phyloP scores from a whole-genome alignment of 2,797 vertebrate genomes.

The Pangasius macronema region DNA sequence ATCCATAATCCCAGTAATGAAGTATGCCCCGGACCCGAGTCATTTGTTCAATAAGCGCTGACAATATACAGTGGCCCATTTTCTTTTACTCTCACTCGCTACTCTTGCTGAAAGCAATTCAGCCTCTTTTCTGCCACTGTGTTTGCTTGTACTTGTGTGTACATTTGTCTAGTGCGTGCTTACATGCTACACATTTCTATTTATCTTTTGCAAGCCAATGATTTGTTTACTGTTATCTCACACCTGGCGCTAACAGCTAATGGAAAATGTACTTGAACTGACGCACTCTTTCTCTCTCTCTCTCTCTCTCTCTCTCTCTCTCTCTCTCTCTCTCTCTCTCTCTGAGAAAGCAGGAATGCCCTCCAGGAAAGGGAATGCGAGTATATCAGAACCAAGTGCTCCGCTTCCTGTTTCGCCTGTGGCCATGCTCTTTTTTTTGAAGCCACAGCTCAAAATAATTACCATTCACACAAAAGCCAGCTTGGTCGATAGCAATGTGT shows the following conservation, averaged over 20 bases:
- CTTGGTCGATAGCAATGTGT: neutral
- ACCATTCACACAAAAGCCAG: slow-evolving; percentile 19
- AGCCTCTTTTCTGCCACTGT: slow-evolving; percentile 21
- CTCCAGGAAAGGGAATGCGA: slow-evolving; percentile 11
- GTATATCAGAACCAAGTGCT: slow-evolving; percentile 35
- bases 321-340: slow-evolving; percentile 15
- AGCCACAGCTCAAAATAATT: slow-evolving; percentile 33
- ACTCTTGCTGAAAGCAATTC: slow-evolving; percentile 27
- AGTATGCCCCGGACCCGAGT: slow-evolving; percentile 50
- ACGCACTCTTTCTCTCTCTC: slow-evolving; percentile 21
- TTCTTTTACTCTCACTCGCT: neutral
- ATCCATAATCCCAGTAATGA: slow-evolving; percentile 53
- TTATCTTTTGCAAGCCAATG: slow-evolving; percentile 21
- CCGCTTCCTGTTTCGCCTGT: slow-evolving; percentile 33
- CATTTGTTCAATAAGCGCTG: slow-evolving; percentile 54
- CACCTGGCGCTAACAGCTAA: slow-evolving; percentile 36
- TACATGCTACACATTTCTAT: neutral
- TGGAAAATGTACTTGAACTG: slow-evolving; percentile 40
- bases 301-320: slow-evolving; percentile 20
- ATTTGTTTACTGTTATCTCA: slow-evolving; percentile 38
- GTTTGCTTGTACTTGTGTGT: slow-evolving; percentile 21
- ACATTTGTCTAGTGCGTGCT: slow-evolving; percentile 20
- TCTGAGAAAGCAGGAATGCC: slow-evolving; percentile 20
- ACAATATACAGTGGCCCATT: slow-evolving; percentile 45
- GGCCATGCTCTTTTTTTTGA: slow-evolving; percentile 38